phyloP scores from a whole-genome alignment of 2,888 invertebrate species.

The Epiblema foenella region DNA sequence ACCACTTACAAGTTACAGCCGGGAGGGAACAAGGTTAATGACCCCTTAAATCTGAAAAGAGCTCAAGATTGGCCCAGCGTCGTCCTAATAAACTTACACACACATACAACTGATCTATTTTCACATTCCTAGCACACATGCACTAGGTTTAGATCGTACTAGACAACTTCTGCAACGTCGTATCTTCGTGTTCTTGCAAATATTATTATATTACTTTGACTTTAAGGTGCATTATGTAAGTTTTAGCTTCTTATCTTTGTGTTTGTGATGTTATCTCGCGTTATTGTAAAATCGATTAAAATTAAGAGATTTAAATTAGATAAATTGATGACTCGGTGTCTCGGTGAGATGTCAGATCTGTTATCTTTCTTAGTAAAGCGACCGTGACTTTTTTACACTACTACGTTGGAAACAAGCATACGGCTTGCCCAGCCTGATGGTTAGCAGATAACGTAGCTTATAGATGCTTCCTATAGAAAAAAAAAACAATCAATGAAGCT shows the following conservation, averaged over 20 bases:
- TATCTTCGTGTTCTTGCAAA: background rate
- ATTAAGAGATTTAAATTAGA: background rate
- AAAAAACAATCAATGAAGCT: no score
- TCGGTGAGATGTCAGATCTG: no score
- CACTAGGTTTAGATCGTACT: conserved; percentile 15
- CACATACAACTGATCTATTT: conserved; percentile 31
- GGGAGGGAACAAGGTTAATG: conserved; percentile 13
- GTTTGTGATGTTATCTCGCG: background rate
- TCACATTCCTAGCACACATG: conserved; percentile 26
- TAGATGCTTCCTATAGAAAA: no score
- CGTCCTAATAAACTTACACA: conserved; percentile 34
- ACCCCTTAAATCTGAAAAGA: conserved; percentile 32
- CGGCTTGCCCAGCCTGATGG: no score
- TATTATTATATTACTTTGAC: background rate
- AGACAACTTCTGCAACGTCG: conserved; percentile 1
- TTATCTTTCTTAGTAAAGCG: no score
- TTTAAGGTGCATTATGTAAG: background rate
- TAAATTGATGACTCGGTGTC: no score
- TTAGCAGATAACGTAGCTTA: no score
- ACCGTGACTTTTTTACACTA: no score
- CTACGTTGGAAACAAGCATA: no score
- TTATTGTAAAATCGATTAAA: conserved; percentile 11
- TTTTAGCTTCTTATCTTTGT: background rate
- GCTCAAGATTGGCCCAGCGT: conserved; percentile 29
- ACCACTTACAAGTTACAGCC: background rate